phyloP scores from a whole-genome alignment of 1,140 invertebrate genomes.

The Drosophila melanica region DNA sequence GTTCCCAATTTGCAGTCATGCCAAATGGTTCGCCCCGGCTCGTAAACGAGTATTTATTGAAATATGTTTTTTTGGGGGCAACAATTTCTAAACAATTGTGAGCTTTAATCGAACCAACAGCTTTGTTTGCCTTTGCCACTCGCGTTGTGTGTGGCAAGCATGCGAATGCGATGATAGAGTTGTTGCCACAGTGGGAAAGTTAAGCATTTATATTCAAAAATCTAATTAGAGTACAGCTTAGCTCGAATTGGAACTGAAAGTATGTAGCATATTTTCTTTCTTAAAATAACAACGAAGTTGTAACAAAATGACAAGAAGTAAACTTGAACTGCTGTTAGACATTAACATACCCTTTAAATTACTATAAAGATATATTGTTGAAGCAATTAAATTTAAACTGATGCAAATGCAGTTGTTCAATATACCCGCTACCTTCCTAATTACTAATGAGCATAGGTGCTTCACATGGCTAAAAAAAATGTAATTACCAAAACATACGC shows the following conservation, averaged over 20 bases:
- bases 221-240: conserved; percentile 19
- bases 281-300: conserved; percentile 9
- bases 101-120: conserved; percentile 44
- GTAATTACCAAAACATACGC: conserved; percentile 57
- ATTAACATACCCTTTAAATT: neutral
- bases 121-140: conserved; percentile 57
- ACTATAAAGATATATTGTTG: neutral
- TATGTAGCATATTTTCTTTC: neutral
- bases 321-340: neutral
- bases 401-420: neutral
- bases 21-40: conserved; percentile 51
- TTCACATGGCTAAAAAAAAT: conserved; percentile 31
- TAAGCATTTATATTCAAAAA: neutral
- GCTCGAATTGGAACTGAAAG: neutral
- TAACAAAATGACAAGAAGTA: conserved; percentile 8
- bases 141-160: conserved; percentile 6
- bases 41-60: conserved; percentile 27
- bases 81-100: conserved; percentile 63
- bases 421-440: neutral
- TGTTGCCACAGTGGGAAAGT: conserved; percentile 8
- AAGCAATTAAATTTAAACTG: too few species aligned
- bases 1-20: conserved; percentile 56
- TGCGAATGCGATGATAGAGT: conserved; percentile 6
- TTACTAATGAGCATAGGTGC: neutral
- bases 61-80: conserved; percentile 56